Percentiles rank a stretch among this genome's conserved stretches.
These are phyloP conservation scores for Thryonomys swinderianus DNA, from an alignment of 2,113 vertebrate genomes.

Conservation along the genomic window DNA sequence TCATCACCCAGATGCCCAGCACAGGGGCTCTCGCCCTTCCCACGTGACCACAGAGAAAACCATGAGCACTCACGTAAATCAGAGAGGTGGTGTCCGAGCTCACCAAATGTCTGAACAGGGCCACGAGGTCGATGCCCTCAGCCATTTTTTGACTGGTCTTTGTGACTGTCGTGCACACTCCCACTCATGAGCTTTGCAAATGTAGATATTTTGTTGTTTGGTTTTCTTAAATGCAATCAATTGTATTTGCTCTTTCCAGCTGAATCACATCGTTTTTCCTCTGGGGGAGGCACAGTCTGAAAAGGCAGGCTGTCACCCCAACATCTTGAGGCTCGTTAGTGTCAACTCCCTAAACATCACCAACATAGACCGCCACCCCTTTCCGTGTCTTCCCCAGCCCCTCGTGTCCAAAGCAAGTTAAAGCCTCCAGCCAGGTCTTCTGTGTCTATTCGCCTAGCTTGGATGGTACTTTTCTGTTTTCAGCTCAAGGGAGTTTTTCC, in stretches of 20 bases:
- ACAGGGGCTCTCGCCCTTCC: not conserved
- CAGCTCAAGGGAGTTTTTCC: not conserved
- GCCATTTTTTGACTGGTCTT: not conserved
- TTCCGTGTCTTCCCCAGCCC: not conserved
- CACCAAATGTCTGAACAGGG: not conserved
- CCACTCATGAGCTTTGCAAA: not conserved
- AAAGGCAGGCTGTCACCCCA: not conserved
- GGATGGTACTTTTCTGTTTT: not conserved
- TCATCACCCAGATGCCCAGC: not conserved
- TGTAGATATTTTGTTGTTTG: slow-evolving; percentile 6
- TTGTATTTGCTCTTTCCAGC: not conserved
- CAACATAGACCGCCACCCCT: not conserved
- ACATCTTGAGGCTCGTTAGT: too few species aligned
- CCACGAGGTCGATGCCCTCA: not conserved
- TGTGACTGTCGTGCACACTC: not conserved
- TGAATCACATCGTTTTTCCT: not conserved
- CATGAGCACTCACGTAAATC: not conserved
- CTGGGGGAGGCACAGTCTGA: not conserved
- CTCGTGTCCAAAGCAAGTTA: not conserved
- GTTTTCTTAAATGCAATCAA: slow-evolving; percentile 22
- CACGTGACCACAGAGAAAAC: not conserved
- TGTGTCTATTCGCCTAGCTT: too few species aligned
- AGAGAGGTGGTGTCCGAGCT: rapidly evolving
- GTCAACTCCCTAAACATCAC: not conserved
- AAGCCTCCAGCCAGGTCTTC: not conserved